Base-by-base conservation (phyloP, 2,888 invertebrate species). In the Chrysina gloriosa region DNA sequence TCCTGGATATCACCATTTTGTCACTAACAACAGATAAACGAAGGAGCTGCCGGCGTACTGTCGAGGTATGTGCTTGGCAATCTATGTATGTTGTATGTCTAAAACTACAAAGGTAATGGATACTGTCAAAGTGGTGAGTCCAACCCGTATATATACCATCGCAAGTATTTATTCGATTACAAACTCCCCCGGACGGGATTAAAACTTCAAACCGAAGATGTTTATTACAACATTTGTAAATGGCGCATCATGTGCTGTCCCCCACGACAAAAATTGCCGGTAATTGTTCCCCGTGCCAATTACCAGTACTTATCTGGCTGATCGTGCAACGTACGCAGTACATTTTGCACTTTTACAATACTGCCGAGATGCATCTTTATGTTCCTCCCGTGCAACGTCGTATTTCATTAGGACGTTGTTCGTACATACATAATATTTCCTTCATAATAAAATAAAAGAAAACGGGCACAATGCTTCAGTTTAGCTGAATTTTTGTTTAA, bases 201-300 rank as follows among this genome's bases (percentile, higher is more conserved):
- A 16, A 52, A 58, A 39, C 58, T 42, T 42, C 42, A 61, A 16
- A 74, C 75, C 73, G 75, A 76, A 76, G 77, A 77, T 76, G 74
- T 75, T 76, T 77, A 75, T 79, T 80, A 77, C 79, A 78, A 79
- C 78, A 80, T 75, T 75, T 75, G 74, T 73, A 80, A 79, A 80
- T 79, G 77, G 78, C n/a, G n/a, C 78, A 80, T 79, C 77, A 77
- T 76, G 71, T 68, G 47, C 70, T 73, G 74, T 71, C 72, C 72
- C 75, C 73, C 75, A 75, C 72, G 68, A 74, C 70, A 65, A 69
- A 69, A 70, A 69, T 70, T 70, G 67, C 50, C 71, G 47, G 72
- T 73, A 72, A 76, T 75, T 74, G 71, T 71, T 74, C 70, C 67
- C 63, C 42, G 42, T 29, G 48, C 52, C 68, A 56, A 50, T 65